Percentiles rank a stretch among this genome's conserved stretches.
Evolutionary conservation across 2,888 invertebrate species (phyloP).

Genomic region (Epirrhoe tristata): DNA sequence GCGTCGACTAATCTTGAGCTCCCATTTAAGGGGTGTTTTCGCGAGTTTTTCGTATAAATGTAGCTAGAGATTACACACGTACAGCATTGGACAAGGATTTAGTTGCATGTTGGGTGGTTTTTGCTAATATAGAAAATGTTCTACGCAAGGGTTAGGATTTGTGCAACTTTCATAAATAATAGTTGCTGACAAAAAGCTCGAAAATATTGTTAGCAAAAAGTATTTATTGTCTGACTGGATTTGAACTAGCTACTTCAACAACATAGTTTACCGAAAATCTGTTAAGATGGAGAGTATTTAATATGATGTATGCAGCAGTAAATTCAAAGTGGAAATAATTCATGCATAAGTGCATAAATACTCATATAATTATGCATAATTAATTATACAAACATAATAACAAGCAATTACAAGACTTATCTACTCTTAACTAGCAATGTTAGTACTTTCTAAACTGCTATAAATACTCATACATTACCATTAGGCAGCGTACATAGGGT

Average conservation of each 20-base stretch:
- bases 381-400: conserved; percentile 22
- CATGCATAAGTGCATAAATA: conserved; percentile 2
- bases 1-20: conserved; percentile 80
- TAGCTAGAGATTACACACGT: conserved; percentile 68
- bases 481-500: conserved; percentile 52
- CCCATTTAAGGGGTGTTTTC: conserved; percentile 77
- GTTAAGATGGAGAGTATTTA: not conserved
- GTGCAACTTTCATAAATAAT: conserved; percentile 9
- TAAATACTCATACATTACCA: conserved; percentile 5
- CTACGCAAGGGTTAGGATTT: conserved; percentile 25
- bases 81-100: conserved; percentile 42
- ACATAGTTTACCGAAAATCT: not conserved
- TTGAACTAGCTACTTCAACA: not conserved
- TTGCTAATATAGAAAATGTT: conserved; percentile 40
- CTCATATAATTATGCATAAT: conserved; percentile 6
- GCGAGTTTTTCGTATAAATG: conserved; percentile 74
- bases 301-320: not conserved
- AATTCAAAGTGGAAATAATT: conserved; percentile 1
- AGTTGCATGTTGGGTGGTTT: conserved; percentile 37
- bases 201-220: conserved; percentile 6
- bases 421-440: conserved; percentile 1
- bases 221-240: not conserved
- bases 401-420: conserved; percentile 10
- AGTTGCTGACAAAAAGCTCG: not conserved
- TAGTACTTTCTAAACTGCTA: conserved; percentile 27